These are phyloP conservation scores for Neotragus moschatus DNA, from an alignment of 2,113 vertebrate genomes.

Conservation along the genomic window DNA sequence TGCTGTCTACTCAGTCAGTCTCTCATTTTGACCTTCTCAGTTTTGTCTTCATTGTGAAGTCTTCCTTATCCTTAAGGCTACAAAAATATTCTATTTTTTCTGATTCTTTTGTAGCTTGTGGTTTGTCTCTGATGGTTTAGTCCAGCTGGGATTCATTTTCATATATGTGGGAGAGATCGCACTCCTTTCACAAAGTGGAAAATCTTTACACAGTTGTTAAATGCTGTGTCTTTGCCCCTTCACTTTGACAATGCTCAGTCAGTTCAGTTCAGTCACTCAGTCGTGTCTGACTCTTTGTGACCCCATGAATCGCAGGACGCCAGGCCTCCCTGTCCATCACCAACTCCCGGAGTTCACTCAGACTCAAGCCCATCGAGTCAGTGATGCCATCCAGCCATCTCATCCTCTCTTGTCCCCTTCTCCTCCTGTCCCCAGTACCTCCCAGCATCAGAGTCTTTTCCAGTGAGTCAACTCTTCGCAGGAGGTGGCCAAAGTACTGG, in stretches of 20 bases:
- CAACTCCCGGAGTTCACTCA: too few relatives aligned
- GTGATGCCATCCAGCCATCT: too few relatives aligned
- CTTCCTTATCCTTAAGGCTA: background rate
- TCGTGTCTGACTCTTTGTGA: too few relatives aligned
- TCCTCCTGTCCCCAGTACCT: too few relatives aligned
- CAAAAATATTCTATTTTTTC: background rate
- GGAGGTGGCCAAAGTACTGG: too few relatives aligned
- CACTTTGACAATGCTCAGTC: background rate
- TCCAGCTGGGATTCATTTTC: background rate
- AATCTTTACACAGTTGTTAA: background rate
- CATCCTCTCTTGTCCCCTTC: too few relatives aligned
- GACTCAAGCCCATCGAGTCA: too few relatives aligned
- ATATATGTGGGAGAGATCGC: background rate
- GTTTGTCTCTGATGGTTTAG: background rate
- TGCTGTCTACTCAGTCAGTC: background rate
- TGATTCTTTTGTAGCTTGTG: background rate
- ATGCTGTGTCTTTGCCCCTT: background rate
- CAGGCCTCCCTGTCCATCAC: too few relatives aligned
- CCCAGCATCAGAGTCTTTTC: too few relatives aligned
- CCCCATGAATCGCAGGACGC: too few relatives aligned
- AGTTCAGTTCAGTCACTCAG: too few relatives aligned
- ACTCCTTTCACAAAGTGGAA: background rate
- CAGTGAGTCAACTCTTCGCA: too few relatives aligned
- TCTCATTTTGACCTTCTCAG: background rate
- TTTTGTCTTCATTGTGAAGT: background rate